Evolutionary conservation across 2,888 invertebrate species (phyloP).

Genomic region (Cantharis rustica): DNA sequence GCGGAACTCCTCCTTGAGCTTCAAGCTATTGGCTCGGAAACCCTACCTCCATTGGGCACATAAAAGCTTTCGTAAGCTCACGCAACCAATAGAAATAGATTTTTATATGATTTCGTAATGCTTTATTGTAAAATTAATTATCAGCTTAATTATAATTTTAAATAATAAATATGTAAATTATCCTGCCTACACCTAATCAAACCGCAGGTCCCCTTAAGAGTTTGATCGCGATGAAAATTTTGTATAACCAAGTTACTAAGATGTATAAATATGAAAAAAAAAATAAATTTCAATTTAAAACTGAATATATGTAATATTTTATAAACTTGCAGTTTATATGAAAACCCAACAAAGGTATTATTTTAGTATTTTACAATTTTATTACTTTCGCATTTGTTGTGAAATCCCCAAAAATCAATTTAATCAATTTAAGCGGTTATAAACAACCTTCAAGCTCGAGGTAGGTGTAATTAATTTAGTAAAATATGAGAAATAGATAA

Average conservation of each 20-base stretch:
- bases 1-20: conserved; percentile 38
- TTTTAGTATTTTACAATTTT: neutral
- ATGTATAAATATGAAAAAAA: neutral
- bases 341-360: neutral
- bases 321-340: too few relatives aligned
- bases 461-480: neutral
- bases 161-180: neutral
- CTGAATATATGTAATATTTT: too few relatives aligned
- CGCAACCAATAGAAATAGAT: conserved; percentile 39
- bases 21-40: conserved; percentile 45
- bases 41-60: conserved; percentile 46
- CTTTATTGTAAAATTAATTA: neutral
- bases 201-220: neutral
- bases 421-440: neutral
- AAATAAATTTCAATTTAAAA: neutral
- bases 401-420: neutral
- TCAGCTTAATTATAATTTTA: neutral
- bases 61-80: conserved; percentile 35
- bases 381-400: neutral
- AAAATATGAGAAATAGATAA: neutral
- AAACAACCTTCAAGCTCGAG: neutral
- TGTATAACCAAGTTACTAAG: neutral
- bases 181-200: neutral
- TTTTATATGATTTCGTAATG: neutral
- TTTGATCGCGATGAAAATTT: neutral